Conservation (phyloP, 2,113 vertebrate genomes). For the Aviceda subcristata region DNA sequence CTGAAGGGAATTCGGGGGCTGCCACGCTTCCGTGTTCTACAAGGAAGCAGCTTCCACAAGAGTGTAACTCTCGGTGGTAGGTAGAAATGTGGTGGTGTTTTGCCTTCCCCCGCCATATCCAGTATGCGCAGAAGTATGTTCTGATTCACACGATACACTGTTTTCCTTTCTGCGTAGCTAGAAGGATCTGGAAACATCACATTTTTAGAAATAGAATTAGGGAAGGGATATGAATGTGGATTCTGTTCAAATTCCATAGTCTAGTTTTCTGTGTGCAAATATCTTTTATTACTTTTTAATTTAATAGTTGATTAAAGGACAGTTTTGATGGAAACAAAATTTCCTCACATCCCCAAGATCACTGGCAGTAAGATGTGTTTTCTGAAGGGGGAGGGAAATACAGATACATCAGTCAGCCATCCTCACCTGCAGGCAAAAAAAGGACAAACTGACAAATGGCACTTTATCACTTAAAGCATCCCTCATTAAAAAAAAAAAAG, state of each 20-base stretch:
- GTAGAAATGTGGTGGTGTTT: neutral
- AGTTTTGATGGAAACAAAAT: neutral
- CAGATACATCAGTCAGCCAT: neutral
- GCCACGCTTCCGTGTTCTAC: neutral
- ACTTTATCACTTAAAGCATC: neutral
- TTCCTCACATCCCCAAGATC: neutral
- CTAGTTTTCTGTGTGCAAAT: neutral
- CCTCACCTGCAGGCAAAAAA: neutral
- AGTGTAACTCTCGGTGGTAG: neutral
- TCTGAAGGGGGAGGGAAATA: neutral
- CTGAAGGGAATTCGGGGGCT: neutral
- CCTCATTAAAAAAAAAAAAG: neutral
- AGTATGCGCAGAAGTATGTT: neutral
- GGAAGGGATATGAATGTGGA: neutral
- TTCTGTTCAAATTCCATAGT: neutral
- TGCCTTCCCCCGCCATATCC: neutral
- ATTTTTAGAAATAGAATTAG: neutral
- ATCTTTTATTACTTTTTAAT: neutral
- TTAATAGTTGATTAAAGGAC: neutral
- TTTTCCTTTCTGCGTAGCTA: neutral
- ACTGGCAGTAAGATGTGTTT: neutral
- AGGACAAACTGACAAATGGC: neutral
- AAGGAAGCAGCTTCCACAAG: neutral
- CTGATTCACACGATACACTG: neutral
- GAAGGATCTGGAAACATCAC: neutral